These are phyloP conservation scores for Callithrix jacchus DNA, from an alignment of 2,113 vertebrate genomes.

Conservation along the genomic window DNA sequence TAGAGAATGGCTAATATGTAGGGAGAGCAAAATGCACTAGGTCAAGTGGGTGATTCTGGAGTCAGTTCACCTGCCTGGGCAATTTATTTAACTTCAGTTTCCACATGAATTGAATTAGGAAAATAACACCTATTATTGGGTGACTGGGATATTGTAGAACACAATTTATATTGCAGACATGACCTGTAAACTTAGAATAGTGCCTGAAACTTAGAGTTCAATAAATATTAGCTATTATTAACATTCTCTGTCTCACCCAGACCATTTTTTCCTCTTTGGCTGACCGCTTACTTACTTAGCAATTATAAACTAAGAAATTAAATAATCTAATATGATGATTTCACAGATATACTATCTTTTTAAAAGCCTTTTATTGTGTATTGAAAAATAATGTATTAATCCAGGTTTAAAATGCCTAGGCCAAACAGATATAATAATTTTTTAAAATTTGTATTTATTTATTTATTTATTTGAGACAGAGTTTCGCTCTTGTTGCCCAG, in stretches of 20 bases:
- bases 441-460: background rate
- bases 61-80: background rate
- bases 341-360: background rate
- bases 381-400: background rate
- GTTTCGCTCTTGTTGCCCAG: too few species aligned
- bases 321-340: background rate
- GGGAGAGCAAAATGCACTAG: background rate
- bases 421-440: background rate
- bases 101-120: background rate
- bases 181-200: constrained; percentile 1
- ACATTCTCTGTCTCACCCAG: background rate
- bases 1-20: background rate
- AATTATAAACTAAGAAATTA: constrained; percentile 12
- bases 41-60: background rate
- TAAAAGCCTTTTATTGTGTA: background rate
- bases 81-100: background rate
- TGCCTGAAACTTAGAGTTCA: background rate
- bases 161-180: background rate
- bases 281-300: background rate
- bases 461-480: too few species aligned
- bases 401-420: background rate
- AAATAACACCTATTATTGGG: background rate
- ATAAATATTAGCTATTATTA: background rate
- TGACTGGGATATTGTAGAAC: background rate
- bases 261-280: background rate